These are phyloP conservation scores for Mycetomoellerius zeteki DNA, from an alignment of 1,140 invertebrate genomes.

Conservation along the genomic window DNA sequence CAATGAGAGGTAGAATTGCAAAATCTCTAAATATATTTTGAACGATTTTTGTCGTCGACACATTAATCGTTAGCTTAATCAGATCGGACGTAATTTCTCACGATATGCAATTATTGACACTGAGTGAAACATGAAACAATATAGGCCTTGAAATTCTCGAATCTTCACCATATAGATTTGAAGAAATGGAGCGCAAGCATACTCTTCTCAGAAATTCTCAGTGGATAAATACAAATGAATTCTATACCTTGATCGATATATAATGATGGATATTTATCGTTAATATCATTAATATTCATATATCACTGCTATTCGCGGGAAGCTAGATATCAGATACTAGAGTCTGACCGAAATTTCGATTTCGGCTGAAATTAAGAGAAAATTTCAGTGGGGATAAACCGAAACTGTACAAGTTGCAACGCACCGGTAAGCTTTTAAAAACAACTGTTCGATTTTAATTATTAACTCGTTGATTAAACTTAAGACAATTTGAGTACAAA, in stretches of 20 bases:
- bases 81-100: constrained; percentile 25
- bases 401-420: no score
- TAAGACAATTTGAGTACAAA: no score
- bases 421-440: no score
- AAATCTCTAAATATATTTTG: constrained; percentile 30
- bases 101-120: constrained; percentile 44
- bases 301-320: constrained; percentile 24
- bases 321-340: constrained; percentile 19
- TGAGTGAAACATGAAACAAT: constrained; percentile 37
- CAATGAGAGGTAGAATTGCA: constrained; percentile 63
- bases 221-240: constrained; percentile 20
- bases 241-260: constrained; percentile 17
- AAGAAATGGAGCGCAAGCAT: constrained; percentile 14
- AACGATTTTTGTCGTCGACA: constrained; percentile 16
- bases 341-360: no score
- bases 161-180: not conserved
- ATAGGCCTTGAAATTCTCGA: constrained; percentile 37
- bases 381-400: no score
- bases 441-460: no score
- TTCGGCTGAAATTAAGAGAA: no score
- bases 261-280: constrained; percentile 45
- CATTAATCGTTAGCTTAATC: constrained; percentile 21
- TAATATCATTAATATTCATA: constrained; percentile 34
- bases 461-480: no score
- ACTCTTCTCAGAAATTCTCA: constrained; percentile 5